A percentile compares a stretch with the other conserved stretches of the same genome.
Conservation (phyloP, 2,113 vertebrate species). For the Hippoglossus stenolepis region DNA sequence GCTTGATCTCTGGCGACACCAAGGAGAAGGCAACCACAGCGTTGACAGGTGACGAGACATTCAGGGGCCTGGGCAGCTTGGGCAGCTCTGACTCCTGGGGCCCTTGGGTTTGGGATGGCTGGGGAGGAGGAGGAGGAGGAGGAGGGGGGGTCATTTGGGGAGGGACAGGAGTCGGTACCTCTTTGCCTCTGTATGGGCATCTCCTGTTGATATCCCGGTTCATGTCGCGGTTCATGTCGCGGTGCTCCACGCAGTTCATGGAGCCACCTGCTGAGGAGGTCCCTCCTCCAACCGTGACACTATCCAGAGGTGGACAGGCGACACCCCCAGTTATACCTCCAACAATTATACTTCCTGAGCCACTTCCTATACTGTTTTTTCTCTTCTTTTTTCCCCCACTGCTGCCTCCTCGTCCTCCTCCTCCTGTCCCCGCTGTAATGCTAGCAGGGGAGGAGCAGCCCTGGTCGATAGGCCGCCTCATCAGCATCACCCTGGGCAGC, state of each 20-base stretch:
- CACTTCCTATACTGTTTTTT: constrained; percentile 66
- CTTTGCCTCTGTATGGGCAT: constrained; percentile 77
- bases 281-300: constrained; percentile 55
- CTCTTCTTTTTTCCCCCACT: constrained; percentile 59
- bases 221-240: constrained; percentile 75
- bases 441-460: constrained; percentile 61
- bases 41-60: constrained; percentile 76
- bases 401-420: constrained; percentile 33
- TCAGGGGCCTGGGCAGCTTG: constrained; percentile 63
- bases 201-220: constrained; percentile 73
- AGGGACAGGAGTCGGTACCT: constrained; percentile 78
- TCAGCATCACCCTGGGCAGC: constrained; percentile 89
- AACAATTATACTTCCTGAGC: constrained; percentile 68
- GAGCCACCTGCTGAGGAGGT: constrained; percentile 61
- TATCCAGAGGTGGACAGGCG: constrained; percentile 51
- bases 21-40: constrained; percentile 77
- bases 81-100: constrained; percentile 70
- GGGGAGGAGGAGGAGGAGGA: constrained; percentile 52
- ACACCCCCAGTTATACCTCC: constrained; percentile 73
- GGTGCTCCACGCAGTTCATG: constrained; percentile 77
- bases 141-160: constrained; percentile 64
- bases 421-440: constrained; percentile 46
- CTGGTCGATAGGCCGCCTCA: constrained; percentile 88
- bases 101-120: constrained; percentile 51
- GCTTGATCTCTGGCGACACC: constrained; percentile 87